Evolutionary conservation across 2,113 vertebrate species (phyloP), one percentile per base, ranked within the genome.

Genomic region (Leucosticte australis): DNA sequence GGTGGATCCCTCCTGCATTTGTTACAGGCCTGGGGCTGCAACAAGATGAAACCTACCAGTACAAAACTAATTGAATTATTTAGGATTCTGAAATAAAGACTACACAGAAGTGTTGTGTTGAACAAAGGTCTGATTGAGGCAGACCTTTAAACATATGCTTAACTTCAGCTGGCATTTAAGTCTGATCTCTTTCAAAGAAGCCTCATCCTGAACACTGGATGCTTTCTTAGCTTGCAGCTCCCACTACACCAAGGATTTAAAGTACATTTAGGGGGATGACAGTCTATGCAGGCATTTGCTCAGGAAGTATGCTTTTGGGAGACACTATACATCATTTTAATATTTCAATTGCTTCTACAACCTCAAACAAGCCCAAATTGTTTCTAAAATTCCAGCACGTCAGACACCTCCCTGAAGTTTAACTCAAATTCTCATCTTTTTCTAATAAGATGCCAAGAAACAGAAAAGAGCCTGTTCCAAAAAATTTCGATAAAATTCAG

Each of bases 391-490:
- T 81, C 75, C 42, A 84, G 21, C 26, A 77, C 3, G 9, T 7
- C 76, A 59, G 37, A 56, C n/a, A 93, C 21, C 50, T 81, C 60
- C 39, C 53, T 60, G 52, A 52, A 84, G 86, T 90, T 91, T 78
- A 87, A 57, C 47, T 71, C 15, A 0, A 62, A 74, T 93, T 87
- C 57, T 76, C 64, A 83, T 89, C 63, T 84, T 78, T 60, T 49
- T 55, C 57, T 35, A 87, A 75, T 23, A 70, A 57, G 69, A 94
- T 35, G n/a, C 27, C 65, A 76, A 50, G 73, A 92, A 94, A 96
- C 83, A 96, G 79, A 92, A 87, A 63, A 94, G 30, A 64, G 70
- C 7, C 30, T 92, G 71, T 90, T 94, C 76, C 71, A 75, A 44
- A 82, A 93, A 91, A 67, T 75, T 85, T 92, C 0, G 1, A 87